Percentiles rank a stretch among this genome's conserved stretches.
These are phyloP conservation scores for Porites australiensis DNA, from an alignment of 64 coral and sea anemone genomes.

Conservation along the genomic window DNA sequence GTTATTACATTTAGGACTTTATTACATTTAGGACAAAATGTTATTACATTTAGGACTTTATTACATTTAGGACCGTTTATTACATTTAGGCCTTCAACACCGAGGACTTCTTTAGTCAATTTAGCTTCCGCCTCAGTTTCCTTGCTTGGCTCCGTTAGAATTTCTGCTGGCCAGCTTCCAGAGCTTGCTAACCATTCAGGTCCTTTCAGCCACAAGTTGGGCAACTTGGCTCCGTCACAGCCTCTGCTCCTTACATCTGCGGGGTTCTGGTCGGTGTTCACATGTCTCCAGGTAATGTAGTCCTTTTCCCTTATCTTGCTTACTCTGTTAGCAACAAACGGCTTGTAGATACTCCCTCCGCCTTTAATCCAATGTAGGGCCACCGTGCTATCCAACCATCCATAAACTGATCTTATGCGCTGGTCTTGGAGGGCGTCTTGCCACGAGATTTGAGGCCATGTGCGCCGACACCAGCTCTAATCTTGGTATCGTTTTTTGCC, in stretches of 20 bases:
- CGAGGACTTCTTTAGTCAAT: too few species aligned
- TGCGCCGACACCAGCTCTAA: not conserved
- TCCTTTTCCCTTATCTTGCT: conserved; percentile 17
- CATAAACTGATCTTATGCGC: not conserved
- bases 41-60: too few species aligned
- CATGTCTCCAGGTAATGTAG: conserved; percentile 8
- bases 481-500: not conserved
- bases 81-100: too few species aligned
- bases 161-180: not conserved
- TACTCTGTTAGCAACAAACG: not conserved
- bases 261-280: conserved; percentile 1
- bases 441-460: too few species aligned
- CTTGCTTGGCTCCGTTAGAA: not conserved
- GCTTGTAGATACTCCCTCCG: not conserved
- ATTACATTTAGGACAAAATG: too few species aligned
- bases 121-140: conserved; percentile 49
- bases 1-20: too few species aligned
- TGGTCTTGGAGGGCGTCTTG: not conserved
- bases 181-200: not conserved
- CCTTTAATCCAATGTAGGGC: conserved; percentile 14
- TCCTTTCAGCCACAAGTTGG: not conserved
- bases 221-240: not conserved
- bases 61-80: too few species aligned
- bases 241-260: conserved; percentile 16
- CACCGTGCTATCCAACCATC: not conserved